Percentiles rank a stretch among this genome's conserved stretches.
Conservation (phyloP, 2,888 invertebrate genomes). For the Onchidella celtica region DNA sequence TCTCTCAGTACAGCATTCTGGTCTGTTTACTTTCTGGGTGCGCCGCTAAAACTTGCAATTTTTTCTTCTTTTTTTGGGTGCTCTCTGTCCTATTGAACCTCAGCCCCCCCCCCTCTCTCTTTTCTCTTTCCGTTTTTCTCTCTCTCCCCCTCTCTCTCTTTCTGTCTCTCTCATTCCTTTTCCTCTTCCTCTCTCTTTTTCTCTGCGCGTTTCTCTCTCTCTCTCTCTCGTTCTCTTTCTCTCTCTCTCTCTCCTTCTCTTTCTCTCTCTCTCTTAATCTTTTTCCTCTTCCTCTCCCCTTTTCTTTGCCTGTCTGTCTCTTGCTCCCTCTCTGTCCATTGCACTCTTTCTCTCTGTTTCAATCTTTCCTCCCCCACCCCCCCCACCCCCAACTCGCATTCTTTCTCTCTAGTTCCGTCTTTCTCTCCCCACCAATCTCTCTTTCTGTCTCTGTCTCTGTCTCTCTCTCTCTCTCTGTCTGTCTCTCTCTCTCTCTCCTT, state of each 20-base stretch:
- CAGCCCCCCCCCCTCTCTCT: background rate
- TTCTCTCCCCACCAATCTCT: no score
- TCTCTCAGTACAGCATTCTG: no score
- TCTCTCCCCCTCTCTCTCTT: conserved; percentile 11
- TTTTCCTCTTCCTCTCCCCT: conserved; percentile 15
- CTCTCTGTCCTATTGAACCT: background rate
- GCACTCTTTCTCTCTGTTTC: background rate
- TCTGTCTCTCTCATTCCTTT: background rate
- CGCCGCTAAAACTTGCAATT: background rate
- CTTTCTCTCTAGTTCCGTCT: background rate
- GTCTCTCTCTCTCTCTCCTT: background rate
- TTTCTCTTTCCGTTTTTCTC: background rate
- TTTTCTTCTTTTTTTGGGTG: conserved; percentile 4
- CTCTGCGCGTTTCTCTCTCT: background rate
- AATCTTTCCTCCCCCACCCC: background rate
- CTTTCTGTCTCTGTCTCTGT: no score
- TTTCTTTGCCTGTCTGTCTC: background rate
- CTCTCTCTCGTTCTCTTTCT: background rate
- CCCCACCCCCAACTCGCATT: no score
- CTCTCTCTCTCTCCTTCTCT: background rate
- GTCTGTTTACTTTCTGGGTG: background rate
- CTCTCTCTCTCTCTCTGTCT: background rate
- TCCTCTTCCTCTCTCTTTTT: conserved; percentile 1
- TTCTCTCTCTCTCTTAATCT: conserved; percentile 1
- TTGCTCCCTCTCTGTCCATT: conserved; percentile 10